Percentiles rank a stretch among this genome's conserved stretches.
Evolutionary conservation across 1,140 invertebrate genomes (phyloP).

Genomic region (Watersipora subatra): DNA sequence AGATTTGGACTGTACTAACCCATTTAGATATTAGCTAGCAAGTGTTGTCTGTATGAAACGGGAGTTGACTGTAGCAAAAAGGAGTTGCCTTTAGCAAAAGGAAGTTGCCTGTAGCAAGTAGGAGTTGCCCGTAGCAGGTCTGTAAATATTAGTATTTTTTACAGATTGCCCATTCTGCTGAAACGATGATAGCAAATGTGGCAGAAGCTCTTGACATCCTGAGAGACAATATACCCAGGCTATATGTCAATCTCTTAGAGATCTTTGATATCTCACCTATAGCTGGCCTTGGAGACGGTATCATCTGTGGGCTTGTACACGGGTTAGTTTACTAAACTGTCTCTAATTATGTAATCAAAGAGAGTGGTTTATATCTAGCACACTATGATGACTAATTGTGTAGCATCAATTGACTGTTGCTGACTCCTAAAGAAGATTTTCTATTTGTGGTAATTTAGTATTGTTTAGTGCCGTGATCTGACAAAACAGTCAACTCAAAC

Average conservation of each 20-base stretch:
- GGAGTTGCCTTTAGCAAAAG: not conserved
- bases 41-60: not conserved
- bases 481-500: too few relatives aligned
- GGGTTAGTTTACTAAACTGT: slow-evolving; percentile 43
- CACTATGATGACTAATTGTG: too few relatives aligned
- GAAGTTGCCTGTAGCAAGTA: not conserved
- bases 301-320: slow-evolving; percentile 19
- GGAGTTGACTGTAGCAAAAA: not conserved
- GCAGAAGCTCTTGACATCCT: slow-evolving; percentile 47
- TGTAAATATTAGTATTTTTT: not conserved
- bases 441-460: too few relatives aligned
- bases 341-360: not conserved
- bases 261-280: slow-evolving; percentile 44
- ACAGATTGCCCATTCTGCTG: not conserved
- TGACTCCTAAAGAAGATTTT: too few relatives aligned
- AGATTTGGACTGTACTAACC: too few relatives aligned
- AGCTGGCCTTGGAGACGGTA: slow-evolving; percentile 15
- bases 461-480: too few relatives aligned
- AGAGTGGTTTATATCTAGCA: too few relatives aligned
- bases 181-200: slow-evolving; percentile 45
- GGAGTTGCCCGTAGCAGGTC: not conserved
- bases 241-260: slow-evolving; percentile 61
- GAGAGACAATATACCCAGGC: slow-evolving; percentile 53
- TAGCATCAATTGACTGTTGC: too few relatives aligned
- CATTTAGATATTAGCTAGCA: too few relatives aligned